These are phyloP conservation scores for Nephrotoma appendiculata DNA, from an alignment of 2,888 invertebrate species.

Conservation along the genomic window DNA sequence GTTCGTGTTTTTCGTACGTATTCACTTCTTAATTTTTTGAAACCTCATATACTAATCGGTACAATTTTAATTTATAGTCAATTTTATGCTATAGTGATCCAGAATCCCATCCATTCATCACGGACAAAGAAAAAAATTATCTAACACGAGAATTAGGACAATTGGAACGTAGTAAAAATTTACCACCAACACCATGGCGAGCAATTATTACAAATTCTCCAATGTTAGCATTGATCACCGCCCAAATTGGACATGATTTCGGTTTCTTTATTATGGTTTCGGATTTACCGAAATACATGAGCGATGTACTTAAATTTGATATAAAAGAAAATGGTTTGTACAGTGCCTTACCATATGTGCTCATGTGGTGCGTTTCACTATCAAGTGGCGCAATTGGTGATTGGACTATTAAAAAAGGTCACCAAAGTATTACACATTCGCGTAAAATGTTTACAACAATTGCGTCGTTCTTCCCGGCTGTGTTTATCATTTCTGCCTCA, in stretches of 20 bases:
- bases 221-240: slow-evolving; percentile 58
- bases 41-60: background rate
- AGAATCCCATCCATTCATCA: slow-evolving; percentile 57
- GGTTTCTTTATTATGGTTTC: slow-evolving; percentile 51
- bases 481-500: slow-evolving; percentile 51
- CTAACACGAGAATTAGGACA: slow-evolving; percentile 47
- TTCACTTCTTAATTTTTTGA: background rate
- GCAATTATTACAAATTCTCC: slow-evolving; percentile 52
- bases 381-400: slow-evolving; percentile 52
- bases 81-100: slow-evolving; percentile 54
- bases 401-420: slow-evolving; percentile 43
- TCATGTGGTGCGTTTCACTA: slow-evolving; percentile 45
- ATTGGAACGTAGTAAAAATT: slow-evolving; percentile 35
- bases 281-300: slow-evolving; percentile 48
- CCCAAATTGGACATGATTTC: slow-evolving; percentile 54
- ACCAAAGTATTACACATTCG: slow-evolving; percentile 39
- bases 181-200: slow-evolving; percentile 55
- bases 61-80: slow-evolving; percentile 27
- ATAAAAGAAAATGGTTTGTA: slow-evolving; percentile 43
- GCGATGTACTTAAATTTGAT: slow-evolving; percentile 42
- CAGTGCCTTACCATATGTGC: slow-evolving; percentile 44
- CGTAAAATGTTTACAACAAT: slow-evolving; percentile 51
- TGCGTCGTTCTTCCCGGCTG: slow-evolving; percentile 53
- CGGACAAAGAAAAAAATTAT: slow-evolving; percentile 52
- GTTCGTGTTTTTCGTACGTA: slow-evolving; percentile 52